Conservation (phyloP, 2,797 vertebrate genomes). For the Apodemus agrarius region DNA sequence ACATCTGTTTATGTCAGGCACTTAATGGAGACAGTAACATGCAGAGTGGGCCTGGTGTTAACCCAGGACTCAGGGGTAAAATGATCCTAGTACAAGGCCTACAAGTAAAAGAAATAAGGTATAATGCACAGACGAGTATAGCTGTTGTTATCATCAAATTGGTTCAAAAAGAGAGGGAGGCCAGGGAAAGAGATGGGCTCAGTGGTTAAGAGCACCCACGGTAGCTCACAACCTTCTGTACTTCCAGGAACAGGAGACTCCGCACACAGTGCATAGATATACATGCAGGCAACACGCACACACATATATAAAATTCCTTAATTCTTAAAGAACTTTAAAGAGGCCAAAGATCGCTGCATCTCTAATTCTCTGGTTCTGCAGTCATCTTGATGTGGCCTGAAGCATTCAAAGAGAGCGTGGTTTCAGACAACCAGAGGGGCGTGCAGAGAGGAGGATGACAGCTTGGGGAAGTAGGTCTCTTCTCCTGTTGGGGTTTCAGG, state of each 20-base stretch:
- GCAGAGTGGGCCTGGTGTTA: neutral
- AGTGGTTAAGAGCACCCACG: neutral
- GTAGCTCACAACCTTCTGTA: neutral
- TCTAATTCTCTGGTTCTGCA: neutral
- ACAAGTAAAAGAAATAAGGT: neutral
- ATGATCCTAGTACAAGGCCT: neutral
- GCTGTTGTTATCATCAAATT: neutral
- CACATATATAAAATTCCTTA: too few species aligned
- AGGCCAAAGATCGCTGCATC: neutral
- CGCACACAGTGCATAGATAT: neutral
- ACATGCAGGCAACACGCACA: neutral
- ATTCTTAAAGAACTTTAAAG: neutral
- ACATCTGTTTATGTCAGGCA: neutral
- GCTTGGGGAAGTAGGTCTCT: neutral
- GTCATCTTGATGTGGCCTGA: neutral
- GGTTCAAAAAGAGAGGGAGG: neutral
- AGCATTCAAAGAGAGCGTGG: neutral
- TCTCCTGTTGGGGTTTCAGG: neutral
- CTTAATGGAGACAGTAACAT: neutral
- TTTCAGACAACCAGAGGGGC: constrained; percentile 1
- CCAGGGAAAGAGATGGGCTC: neutral
- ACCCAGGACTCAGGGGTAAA: neutral
- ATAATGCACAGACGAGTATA: neutral
- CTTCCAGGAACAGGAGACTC: neutral
- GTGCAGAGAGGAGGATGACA: neutral